phyloP scores from a whole-genome alignment of 2,888 invertebrate genomes.

The Scaptomyza polygonia region DNA sequence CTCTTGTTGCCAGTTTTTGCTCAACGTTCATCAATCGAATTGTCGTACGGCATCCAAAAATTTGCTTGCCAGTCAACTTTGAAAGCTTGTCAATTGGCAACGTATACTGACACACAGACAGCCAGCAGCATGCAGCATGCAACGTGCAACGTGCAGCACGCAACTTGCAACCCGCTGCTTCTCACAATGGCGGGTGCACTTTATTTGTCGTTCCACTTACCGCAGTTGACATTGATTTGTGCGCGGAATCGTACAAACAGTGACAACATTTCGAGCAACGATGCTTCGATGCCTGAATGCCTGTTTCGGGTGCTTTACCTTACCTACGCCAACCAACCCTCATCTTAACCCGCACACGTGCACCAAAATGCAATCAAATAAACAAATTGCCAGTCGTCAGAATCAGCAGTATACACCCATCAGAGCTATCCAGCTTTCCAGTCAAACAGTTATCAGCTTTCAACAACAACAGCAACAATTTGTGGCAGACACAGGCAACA shows the following conservation, averaged over 20 bases:
- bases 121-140: slow-evolving; percentile 3
- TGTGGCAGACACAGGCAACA: slow-evolving; percentile 5
- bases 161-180: slow-evolving; percentile 18
- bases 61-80: slow-evolving; percentile 52
- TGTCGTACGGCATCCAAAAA: slow-evolving; percentile 43
- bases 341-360: slow-evolving; percentile 10
- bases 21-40: slow-evolving; percentile 59
- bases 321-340: neutral
- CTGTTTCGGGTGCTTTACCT: neutral
- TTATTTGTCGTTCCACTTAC: slow-evolving; percentile 68
- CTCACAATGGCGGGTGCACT: slow-evolving; percentile 41
- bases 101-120: neutral
- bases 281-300: slow-evolving; percentile 3
- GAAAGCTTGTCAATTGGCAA: slow-evolving; percentile 42
- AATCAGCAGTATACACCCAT: slow-evolving; percentile 17
- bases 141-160: neutral
- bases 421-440: neutral
- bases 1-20: slow-evolving; percentile 2
- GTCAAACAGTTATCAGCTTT: slow-evolving; percentile 3
- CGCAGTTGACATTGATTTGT: slow-evolving; percentile 68
- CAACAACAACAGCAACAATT: slow-evolving; percentile 5
- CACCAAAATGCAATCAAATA: slow-evolving; percentile 64
- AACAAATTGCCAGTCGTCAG: slow-evolving; percentile 65
- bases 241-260: slow-evolving; percentile 47
- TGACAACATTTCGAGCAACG: neutral